Evolutionary conservation across 2,888 invertebrate genomes (phyloP).

Genomic region (Amphipyra tragopoginis): DNA sequence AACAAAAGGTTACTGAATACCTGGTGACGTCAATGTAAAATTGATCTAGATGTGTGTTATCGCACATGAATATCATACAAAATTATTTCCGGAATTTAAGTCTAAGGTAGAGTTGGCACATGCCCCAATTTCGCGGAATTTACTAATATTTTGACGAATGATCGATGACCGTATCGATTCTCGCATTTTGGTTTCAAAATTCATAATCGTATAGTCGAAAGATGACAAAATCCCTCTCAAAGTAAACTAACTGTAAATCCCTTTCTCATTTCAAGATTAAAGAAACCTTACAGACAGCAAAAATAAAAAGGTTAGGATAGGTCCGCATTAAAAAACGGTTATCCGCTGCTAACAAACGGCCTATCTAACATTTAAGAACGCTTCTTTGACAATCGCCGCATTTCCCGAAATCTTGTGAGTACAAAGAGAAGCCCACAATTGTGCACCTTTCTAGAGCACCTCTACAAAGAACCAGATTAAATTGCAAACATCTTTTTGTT

Average conservation of each 20-base stretch:
- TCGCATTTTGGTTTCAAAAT: neutral
- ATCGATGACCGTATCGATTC: neutral
- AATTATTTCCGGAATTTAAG: constrained; percentile 37
- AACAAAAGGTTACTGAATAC: constrained; percentile 30
- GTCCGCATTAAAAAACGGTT: constrained; percentile 33
- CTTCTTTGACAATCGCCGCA: constrained; percentile 53
- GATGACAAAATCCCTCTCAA: too few relatives aligned
- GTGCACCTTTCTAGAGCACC: constrained; percentile 44
- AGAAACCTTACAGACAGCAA: constrained; percentile 5
- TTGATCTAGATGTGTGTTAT: constrained; percentile 33
- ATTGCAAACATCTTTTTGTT: constrained; percentile 41
- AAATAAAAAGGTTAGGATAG: constrained; percentile 4
- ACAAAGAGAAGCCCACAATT: constrained; percentile 46
- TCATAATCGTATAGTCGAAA: neutral
- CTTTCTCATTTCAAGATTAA: constrained; percentile 16
- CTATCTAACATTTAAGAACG: constrained; percentile 30
- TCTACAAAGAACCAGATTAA: constrained; percentile 46
- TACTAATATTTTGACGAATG: neutral
- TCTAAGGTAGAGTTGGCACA: constrained; percentile 32
- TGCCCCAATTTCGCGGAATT: constrained; percentile 19
- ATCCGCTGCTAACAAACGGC: constrained; percentile 32
- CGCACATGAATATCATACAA: constrained; percentile 25
- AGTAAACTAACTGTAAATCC: neutral
- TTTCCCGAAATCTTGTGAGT: constrained; percentile 22
- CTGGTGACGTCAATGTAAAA: constrained; percentile 39